Percentiles rank a stretch among this genome's conserved stretches.
Evolutionary conservation across 2,113 vertebrate species (phyloP).

Genomic region (Tupaia chinensis): DNA sequence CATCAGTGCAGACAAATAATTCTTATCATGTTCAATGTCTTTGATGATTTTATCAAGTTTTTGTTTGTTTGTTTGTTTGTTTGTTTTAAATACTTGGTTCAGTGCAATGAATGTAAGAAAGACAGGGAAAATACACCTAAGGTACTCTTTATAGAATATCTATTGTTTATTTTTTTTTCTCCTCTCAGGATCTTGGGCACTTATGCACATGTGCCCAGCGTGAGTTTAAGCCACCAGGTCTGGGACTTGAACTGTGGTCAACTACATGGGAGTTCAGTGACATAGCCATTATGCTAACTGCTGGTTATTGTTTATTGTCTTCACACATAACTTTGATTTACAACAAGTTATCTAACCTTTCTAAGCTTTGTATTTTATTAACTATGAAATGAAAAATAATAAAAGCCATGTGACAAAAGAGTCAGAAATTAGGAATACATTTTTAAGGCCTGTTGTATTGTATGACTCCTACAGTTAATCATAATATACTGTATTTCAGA

Average conservation of each 20-base stretch:
- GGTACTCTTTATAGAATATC: not conserved
- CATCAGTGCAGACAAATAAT: not conserved
- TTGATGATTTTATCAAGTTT: not conserved
- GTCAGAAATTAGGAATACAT: not conserved
- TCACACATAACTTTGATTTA: not conserved
- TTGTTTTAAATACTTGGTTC: not conserved
- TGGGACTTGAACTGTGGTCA: no score
- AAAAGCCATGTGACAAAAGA: not conserved
- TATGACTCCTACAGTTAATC: not conserved
- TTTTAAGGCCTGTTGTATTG: not conserved
- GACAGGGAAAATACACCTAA: not conserved
- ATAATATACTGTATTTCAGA: not conserved
- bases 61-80: not conserved
- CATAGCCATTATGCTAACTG: no score
- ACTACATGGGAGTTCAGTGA: no score
- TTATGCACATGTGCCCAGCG: no score
- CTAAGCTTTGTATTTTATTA: slow-evolving; percentile 38
- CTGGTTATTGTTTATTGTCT: not conserved
- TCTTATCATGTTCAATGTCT: not conserved
- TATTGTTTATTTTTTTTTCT: no score
- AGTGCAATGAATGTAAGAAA: not conserved
- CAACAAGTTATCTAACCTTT: not conserved
- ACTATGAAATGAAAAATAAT: slow-evolving; percentile 59
- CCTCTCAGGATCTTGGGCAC: no score
- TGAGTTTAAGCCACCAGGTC: no score